Base-by-base conservation (phyloP, 2,113 vertebrate genomes). In the Trinectes maculatus region DNA sequence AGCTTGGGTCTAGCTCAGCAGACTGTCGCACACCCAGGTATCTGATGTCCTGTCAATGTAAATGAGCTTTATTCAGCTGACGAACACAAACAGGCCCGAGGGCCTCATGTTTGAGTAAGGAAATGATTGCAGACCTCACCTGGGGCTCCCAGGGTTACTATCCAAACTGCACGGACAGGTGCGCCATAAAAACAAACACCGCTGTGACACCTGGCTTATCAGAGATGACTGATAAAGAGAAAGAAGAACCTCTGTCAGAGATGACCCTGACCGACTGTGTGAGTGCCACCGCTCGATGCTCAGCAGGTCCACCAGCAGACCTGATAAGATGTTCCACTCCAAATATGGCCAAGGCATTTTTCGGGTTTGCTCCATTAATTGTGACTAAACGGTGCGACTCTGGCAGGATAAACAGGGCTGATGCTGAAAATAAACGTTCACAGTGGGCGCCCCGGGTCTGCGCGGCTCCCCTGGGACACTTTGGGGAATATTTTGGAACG, bases 291-390 rank as follows among this genome's bases (percentile, higher is more conserved):
- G 25, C 18, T 40, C 49, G 77, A 85, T 64, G 67, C 74, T 84
- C 66, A 37, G 71, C 82, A 81, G 74, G 70, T 80, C 79, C 53
- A 52, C 59, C 56, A 6, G 54, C 39, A 68, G 53, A 76, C 53
- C 34, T 71, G 80, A 85, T 87, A 71, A 85, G 56, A 84, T 74
- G 83, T 87, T 89, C 85, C 85, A 87, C 80, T 85, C 89, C 89
- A 87, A 86, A 91, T 90, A 91, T 82, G 89, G 90, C 49, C 48
- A 63, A 77, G 55, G 70, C 60, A 78, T 69, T 79, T 65, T 36
- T 8, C 4, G 63, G 43, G 33, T 67, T 83, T 49, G 52, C 66
- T 77, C 58, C 49, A 72, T 79, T 67, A 60, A 83, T 61, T 79
- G 48, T 10, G 2, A 52, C 39, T 15, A 56, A 59, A 62, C 19